Percentiles rank a stretch among this genome's conserved stretches.
These are phyloP conservation scores for Fregetta grallaria DNA, from an alignment of 2,113 vertebrate species.

Conservation along the genomic window DNA sequence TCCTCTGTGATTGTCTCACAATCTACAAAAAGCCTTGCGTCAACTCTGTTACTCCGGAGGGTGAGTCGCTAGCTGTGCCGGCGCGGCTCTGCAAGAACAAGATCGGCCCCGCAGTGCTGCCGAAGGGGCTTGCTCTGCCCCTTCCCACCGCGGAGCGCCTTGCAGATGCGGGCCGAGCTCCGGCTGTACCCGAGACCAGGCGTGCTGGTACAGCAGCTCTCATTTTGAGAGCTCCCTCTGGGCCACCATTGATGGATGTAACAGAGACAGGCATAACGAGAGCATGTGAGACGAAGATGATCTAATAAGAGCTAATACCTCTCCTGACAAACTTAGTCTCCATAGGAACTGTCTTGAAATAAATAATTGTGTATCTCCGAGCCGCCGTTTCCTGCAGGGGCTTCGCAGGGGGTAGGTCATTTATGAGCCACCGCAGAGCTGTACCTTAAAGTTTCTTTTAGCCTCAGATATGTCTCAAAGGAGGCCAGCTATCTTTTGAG, in stretches of 20 bases:
- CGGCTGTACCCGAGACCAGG: rapidly evolving
- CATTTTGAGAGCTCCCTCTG: not conserved
- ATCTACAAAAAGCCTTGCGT: not conserved
- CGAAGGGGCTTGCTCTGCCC: not conserved
- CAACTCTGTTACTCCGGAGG: not conserved
- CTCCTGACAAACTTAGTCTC: not conserved
- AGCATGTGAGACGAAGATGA: not conserved
- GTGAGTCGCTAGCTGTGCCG: not conserved
- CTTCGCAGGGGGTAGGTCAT: not conserved
- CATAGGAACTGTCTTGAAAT: not conserved
- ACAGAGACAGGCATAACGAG: not conserved
- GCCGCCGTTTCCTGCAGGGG: not conserved
- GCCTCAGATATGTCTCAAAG: not conserved
- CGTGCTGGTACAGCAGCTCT: not conserved
- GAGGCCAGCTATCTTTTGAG: not conserved
- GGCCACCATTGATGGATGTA: not conserved
- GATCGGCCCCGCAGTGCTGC: rapidly evolving
- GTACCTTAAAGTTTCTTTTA: not conserved
- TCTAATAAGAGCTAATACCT: not conserved
- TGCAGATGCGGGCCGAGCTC: not conserved
- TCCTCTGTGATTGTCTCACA: not conserved
- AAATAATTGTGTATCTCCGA: not conserved
- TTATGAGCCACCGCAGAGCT: not conserved
- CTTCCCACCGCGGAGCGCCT: rapidly evolving
- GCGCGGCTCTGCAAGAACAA: not conserved